A percentile compares a stretch with the other conserved stretches of the same genome.
These are phyloP conservation scores for Drosophila willistoni DNA, from an alignment of 1,140 invertebrate species.

Conservation along the genomic window DNA sequence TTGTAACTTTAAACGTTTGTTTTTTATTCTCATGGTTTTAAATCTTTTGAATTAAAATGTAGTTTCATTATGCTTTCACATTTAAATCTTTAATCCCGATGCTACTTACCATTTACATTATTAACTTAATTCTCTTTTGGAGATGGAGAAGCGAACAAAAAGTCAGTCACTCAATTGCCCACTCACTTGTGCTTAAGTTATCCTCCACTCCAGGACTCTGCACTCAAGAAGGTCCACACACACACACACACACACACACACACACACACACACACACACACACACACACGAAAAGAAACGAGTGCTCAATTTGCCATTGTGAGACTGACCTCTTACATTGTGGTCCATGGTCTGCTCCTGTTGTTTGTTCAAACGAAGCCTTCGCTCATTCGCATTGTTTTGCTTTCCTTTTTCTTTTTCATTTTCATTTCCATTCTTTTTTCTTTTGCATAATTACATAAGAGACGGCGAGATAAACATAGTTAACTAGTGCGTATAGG, in stretches of 20 bases:
- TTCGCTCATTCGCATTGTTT: conserved; percentile 24
- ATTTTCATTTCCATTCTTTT: conserved; percentile 14
- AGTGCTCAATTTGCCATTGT: conserved; percentile 4
- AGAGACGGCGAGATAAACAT: conserved; percentile 17
- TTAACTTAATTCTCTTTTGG: neutral
- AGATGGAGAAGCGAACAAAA: neutral
- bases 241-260: no score
- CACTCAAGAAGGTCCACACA: no score
- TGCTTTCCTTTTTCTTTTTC: conserved; percentile 13
- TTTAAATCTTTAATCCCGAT: neutral
- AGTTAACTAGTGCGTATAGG: conserved; percentile 38
- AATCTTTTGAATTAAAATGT: no score
- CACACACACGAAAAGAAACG: no score
- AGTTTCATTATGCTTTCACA: no score
- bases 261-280: no score
- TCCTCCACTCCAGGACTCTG: conserved; percentile 10
- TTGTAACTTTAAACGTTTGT: no score
- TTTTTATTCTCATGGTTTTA: no score
- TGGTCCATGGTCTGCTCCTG: neutral
- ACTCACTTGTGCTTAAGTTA: conserved; percentile 10
- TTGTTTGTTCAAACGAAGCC: neutral
- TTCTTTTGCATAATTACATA: conserved; percentile 43
- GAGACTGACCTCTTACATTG: conserved; percentile 2
- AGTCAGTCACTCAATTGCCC: conserved; percentile 8
- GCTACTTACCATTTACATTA: neutral